phyloP scores from a whole-genome alignment of 2,888 invertebrate genomes.

The Eilema caniola region DNA sequence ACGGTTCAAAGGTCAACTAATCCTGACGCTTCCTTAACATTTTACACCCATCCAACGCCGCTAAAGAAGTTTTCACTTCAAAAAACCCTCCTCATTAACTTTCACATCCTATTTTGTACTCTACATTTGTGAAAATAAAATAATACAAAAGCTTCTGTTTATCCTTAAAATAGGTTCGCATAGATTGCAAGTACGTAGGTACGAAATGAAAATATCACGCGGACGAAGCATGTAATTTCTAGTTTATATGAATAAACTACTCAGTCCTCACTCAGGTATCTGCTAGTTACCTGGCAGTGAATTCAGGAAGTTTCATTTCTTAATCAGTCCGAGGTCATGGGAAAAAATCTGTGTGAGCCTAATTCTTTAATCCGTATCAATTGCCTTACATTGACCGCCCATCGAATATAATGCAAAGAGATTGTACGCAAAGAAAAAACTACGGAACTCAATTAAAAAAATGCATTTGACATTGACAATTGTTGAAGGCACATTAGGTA shows the following conservation, averaged over 20 bases:
- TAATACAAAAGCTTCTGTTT: too few relatives aligned
- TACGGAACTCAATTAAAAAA: constrained; percentile 18
- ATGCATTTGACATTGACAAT: constrained; percentile 23
- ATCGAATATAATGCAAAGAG: constrained; percentile 5
- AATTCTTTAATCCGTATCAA: constrained; percentile 12
- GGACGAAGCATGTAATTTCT: too few relatives aligned
- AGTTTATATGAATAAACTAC: neutral
- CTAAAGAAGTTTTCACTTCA: too few relatives aligned
- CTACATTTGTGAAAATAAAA: too few relatives aligned
- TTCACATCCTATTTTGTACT: too few relatives aligned
- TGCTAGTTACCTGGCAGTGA: neutral
- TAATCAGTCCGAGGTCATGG: neutral
- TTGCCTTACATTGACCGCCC: neutral
- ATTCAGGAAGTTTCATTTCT: constrained; percentile 9
- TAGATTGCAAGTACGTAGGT: too few relatives aligned
- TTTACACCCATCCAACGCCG: too few relatives aligned
- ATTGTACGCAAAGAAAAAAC: neutral
- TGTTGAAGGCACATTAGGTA: neutral
- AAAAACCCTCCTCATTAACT: too few relatives aligned
- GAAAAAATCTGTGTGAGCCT: constrained; percentile 4
- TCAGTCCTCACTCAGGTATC: neutral
- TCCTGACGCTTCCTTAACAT: too few relatives aligned
- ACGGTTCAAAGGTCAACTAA: too few relatives aligned
- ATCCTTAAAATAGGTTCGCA: too few relatives aligned
- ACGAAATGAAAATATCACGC: too few relatives aligned